phyloP scores from a whole-genome alignment of 2,113 vertebrate genomes.

The Talpa occidentalis region DNA sequence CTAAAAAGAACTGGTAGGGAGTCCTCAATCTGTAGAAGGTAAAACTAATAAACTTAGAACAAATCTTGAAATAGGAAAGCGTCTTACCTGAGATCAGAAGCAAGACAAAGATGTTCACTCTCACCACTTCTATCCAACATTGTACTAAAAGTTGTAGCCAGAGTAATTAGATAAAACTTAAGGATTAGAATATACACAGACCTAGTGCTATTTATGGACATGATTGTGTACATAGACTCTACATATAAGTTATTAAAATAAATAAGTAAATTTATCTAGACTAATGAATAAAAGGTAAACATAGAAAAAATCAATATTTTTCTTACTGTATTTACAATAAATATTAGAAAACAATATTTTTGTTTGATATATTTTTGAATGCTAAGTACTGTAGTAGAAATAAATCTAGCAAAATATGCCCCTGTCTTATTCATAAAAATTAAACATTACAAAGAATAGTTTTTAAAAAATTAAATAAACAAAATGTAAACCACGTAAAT shows the following conservation, averaged over 20 bases:
- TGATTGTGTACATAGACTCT: not conserved
- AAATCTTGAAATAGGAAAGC: not conserved
- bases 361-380: slow-evolving; percentile 6
- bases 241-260: not conserved
- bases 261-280: not conserved
- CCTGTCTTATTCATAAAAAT: not conserved
- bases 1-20: not conserved
- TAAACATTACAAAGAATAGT: not conserved
- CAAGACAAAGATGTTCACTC: not conserved
- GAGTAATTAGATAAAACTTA: not conserved
- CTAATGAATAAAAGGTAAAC: not conserved
- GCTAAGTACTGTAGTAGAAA: not conserved
- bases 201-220: not conserved
- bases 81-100: not conserved
- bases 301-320: not conserved
- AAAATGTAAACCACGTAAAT: not conserved
- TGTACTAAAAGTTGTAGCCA: not conserved
- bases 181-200: not conserved
- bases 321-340: not conserved
- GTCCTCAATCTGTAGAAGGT: not conserved
- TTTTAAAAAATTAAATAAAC: slow-evolving; percentile 30
- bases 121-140: not conserved
- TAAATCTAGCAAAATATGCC: slow-evolving; percentile 40
- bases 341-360: slow-evolving; percentile 32
- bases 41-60: not conserved